phyloP scores from a whole-genome alignment of 30 jellyfish, hydroid and myxozoan species.

The Cassiopea xamachana region DNA sequence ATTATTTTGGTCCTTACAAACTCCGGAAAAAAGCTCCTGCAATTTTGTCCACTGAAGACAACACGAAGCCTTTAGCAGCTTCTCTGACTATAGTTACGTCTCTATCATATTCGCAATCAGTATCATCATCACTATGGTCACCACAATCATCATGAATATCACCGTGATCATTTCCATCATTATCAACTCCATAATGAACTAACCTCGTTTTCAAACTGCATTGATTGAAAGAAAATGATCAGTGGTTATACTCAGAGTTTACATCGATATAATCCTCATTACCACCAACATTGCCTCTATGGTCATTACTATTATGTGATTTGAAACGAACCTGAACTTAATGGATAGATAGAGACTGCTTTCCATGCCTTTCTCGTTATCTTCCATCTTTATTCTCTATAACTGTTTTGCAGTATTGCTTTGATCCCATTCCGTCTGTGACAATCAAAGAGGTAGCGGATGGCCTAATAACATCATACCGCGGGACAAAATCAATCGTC shows the following conservation, averaged over 20 bases:
- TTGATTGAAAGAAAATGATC: too few relatives aligned
- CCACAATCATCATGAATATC: not conserved
- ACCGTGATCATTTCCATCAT: not conserved
- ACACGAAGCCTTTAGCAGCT: too few relatives aligned
- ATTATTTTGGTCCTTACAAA: too few relatives aligned
- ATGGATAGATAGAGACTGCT: too few relatives aligned
- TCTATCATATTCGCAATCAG: not conserved
- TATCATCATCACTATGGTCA: not conserved
- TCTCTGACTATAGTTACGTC: not conserved
- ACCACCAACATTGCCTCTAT: not conserved
- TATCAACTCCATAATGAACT: not conserved
- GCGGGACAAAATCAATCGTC: slow-evolving; percentile 62
- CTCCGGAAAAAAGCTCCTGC: too few relatives aligned
- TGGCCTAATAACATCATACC: slow-evolving; percentile 73
- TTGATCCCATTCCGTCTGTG: slow-evolving; percentile 91
- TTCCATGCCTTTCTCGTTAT: too few relatives aligned
- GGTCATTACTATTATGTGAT: not conserved
- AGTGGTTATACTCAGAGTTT: too few relatives aligned
- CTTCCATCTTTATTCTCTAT: not conserved
- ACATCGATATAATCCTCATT: not conserved
- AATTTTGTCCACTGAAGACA: too few relatives aligned
- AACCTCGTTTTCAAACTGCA: too few relatives aligned
- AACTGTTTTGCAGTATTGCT: slow-evolving; percentile 74
- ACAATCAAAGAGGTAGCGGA: slow-evolving; percentile 96
- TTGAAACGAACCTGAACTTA: too few relatives aligned